Conservation (phyloP, 2,113 vertebrate genomes). For the Ophthalmolycus amberensis region DNA sequence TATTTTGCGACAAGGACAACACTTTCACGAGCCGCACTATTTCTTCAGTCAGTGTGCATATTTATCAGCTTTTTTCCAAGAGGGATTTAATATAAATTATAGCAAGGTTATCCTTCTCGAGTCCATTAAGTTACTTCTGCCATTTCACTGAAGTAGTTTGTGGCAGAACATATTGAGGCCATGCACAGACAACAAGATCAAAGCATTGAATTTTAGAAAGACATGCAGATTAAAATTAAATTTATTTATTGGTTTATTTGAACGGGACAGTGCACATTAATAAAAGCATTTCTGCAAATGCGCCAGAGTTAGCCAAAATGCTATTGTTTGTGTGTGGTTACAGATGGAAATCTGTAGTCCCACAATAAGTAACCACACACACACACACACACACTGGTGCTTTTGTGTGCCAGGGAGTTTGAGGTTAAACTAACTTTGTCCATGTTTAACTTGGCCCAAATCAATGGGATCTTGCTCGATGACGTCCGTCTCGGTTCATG, state of each 20-base stretch:
- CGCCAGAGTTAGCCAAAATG: too few relatives aligned
- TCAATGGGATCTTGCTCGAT: constrained; percentile 50
- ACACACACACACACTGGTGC: background rate
- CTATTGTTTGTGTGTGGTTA: too few relatives aligned
- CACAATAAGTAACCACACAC: background rate
- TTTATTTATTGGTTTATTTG: too few relatives aligned
- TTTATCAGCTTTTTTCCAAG: constrained; percentile 57
- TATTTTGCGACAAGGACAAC: constrained; percentile 72
- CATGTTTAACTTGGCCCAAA: constrained; percentile 56
- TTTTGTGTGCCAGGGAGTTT: constrained; percentile 11
- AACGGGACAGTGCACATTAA: too few relatives aligned
- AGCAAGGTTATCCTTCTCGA: constrained; percentile 58
- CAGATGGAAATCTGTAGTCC: too few relatives aligned
- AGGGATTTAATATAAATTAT: constrained; percentile 58
- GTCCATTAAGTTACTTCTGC: constrained; percentile 36
- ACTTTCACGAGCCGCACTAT: constrained; percentile 45
- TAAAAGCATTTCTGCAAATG: too few relatives aligned
- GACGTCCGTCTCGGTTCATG: background rate
- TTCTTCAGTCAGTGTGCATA: constrained; percentile 58
- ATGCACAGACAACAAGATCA: constrained; percentile 11
- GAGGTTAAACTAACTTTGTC: constrained; percentile 56
- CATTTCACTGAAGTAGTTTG: constrained; percentile 33
- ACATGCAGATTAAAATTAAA: constrained; percentile 8
- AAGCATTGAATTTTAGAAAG: constrained; percentile 14
- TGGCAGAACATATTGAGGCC: constrained; percentile 33